Base-by-base conservation (phyloP, 1,140 invertebrate genomes). In the Caenorhabditis tropicalis region DNA sequence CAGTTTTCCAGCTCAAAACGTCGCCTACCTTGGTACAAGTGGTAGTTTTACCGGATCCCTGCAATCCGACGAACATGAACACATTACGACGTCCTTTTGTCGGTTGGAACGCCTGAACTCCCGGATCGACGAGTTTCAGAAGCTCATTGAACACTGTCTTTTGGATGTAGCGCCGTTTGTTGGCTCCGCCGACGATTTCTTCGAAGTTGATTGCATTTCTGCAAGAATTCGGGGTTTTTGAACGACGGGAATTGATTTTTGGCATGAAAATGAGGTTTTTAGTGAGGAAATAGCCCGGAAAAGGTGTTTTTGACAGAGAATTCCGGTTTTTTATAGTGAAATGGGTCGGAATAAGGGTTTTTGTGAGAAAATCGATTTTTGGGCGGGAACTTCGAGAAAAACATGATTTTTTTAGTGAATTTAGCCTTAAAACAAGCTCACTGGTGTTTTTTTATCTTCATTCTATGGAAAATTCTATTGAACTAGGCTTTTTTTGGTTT, bases 21-120 rank as follows among this genome's bases (percentile, higher is more conserved):
- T 3, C 15, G 43, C 80, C 10, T 87, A 93, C 93, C 90, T 99
- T 99, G 88, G 98, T 99, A 94, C 98, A 99, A 29, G 97, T 98
- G 49, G 98, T 99, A 2, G 98, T 99, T 94, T 99, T 99, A 89
- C 98, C 98, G 86, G 96, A 97, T 87, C 98, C 98, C 88, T 94
- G 98, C 1, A 99, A 93, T 91, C 98, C 98, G 82, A 99, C 98
- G 94, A 99, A 99, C 98, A 99, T 99, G 87, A 99, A 96, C 16
- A 99, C 93, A 93, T 99, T 99, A 60, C 95, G 94, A 90, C 95
- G 95, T 51, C 96, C 97, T 94, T 99, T 99, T 0, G 95, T 93
- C 85, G 98, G 98, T 88, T 96, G 95, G 93, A 96, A 98, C 10
- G 97, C 95, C 92, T 98, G 98, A 1, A 99, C 97, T 82, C 96